These are phyloP conservation scores for Porites australiensis DNA, from an alignment of 64 coral and sea anemone species.

Conservation along the genomic window DNA sequence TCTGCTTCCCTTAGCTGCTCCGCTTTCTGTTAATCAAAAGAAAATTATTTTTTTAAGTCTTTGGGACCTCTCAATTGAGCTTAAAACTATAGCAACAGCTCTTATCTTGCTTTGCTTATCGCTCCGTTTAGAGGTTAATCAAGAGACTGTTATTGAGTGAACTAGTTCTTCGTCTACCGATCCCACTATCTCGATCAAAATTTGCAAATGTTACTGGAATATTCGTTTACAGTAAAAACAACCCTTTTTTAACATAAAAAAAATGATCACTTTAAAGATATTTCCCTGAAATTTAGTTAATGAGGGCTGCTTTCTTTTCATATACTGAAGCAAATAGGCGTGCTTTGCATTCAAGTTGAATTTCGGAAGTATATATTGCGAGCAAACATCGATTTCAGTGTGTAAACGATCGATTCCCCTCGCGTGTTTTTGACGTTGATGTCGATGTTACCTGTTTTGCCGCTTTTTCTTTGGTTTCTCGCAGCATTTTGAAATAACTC, in stretches of 20 bases:
- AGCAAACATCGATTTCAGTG: background rate
- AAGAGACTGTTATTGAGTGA: background rate
- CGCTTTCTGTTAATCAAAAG: constrained; percentile 51
- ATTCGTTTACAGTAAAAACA: background rate
- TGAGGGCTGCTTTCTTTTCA: too few species aligned
- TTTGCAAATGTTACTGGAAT: background rate
- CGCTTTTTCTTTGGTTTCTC: constrained; percentile 36
- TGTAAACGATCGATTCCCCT: background rate
- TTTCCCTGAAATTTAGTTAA: too few species aligned
- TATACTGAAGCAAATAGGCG: too few species aligned
- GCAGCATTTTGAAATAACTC: constrained; percentile 46
- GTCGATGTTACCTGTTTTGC: constrained; percentile 18
- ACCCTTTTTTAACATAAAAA: background rate
- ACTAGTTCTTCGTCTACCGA: background rate
- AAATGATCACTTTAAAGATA: too few species aligned
- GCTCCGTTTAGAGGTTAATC: background rate
- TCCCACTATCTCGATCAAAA: background rate
- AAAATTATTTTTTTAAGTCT: constrained; percentile 34
- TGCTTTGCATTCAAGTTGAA: too few species aligned
- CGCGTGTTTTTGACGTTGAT: too few species aligned
- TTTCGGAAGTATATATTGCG: background rate
- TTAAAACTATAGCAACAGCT: background rate
- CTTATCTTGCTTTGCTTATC: constrained; percentile 2
- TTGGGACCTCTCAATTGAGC: background rate
- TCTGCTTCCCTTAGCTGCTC: constrained; percentile 49